Base-by-base conservation (phyloP, 2,797 vertebrate genomes). In the Orientallactaga sibirica region DNA sequence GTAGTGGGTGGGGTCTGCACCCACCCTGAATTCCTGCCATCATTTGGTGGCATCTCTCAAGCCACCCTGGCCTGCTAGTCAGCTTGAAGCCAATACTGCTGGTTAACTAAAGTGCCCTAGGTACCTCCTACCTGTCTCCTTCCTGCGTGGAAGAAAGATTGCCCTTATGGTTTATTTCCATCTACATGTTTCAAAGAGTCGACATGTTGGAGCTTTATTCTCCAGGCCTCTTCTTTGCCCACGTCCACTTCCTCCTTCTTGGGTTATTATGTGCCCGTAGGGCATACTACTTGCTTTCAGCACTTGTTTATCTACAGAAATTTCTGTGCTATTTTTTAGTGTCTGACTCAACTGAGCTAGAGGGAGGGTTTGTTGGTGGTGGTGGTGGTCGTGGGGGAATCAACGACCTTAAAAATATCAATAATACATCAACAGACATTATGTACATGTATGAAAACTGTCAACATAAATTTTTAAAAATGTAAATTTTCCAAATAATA, bases 241-340 rank as follows among this genome's bases (percentile, higher is more conserved):
- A 48, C 43, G 33, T 52, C 7, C 29, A 52, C 25, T 58, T 64
- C 52, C 27, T 67, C 73, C 78, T 61, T 74, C 90, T 84, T 92
- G 94, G 95, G 95, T 95, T 89, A 97, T 94, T 95, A 93, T 95
- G 96, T 97, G 94, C 95, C 78, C 77, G 79, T 92, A 78, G 95
- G 78, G 89, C 96, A n/a, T 82, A 84, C 94, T 12, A 68, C 61
- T 86, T 82, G 14, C 93, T 94, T 75, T 96, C 88, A 79, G 95
- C 92, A 95, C 96, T 93, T 84, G 94, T 95, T 95, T 96, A 94
- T 91, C 97, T 96, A 94, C 96, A 96, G 95, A 94, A 91, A 80
- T 95, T 96, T 97, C 92, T 93, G 94, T 95, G 86, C 82, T 94
- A 96, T 95, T 90, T 92, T 96, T 82, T 5, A 9, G 94, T 96